These are phyloP conservation scores for Crypturellus undulatus DNA, from an alignment of 2,113 vertebrate species.

Conservation along the genomic window DNA sequence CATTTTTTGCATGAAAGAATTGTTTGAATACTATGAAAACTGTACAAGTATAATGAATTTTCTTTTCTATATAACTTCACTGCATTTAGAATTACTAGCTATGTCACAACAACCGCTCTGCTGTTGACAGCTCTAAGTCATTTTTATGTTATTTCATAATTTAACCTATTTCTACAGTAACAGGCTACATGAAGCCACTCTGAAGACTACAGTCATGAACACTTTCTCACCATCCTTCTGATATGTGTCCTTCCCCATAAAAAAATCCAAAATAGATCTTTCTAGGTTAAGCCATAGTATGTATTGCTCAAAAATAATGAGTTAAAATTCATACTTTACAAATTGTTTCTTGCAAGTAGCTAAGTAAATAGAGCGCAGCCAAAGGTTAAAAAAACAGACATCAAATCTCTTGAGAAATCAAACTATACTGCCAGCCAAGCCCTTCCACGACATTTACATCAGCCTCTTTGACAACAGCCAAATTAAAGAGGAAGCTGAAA, in stretches of 20 bases:
- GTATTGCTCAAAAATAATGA: neutral
- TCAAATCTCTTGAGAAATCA: neutral
- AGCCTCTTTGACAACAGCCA: neutral
- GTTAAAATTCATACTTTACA: neutral
- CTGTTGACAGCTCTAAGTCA: neutral
- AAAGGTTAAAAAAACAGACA: neutral
- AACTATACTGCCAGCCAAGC: neutral
- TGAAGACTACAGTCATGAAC: neutral
- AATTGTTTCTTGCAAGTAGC: neutral
- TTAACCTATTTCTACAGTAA: neutral
- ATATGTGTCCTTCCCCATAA: neutral
- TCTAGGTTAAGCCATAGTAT: neutral
- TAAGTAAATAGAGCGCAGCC: neutral
- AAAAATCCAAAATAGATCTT: neutral
- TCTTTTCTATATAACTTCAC: neutral
- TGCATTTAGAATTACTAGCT: neutral
- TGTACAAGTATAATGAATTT: neutral
- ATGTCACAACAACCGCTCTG: neutral
- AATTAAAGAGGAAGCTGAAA: neutral
- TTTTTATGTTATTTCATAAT: neutral
- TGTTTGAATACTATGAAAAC: neutral
- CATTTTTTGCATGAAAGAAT: neutral
- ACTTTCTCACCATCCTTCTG: neutral
- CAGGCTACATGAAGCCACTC: neutral
- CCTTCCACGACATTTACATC: slow-evolving; percentile 5